Conservation (phyloP, 2,888 invertebrate species). For the Pandemis heparana region DNA sequence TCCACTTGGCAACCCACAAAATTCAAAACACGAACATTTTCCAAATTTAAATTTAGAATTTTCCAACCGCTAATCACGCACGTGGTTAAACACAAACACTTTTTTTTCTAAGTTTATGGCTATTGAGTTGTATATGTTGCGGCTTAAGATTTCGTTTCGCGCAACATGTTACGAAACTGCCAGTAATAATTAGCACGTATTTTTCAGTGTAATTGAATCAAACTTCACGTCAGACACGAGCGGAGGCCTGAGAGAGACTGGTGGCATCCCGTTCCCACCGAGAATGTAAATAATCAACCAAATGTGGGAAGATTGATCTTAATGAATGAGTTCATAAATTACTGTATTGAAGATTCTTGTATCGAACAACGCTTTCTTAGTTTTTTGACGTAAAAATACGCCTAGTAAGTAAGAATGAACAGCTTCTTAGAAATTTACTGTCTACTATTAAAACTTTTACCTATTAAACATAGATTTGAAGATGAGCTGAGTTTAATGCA, state of each 20-base stretch:
- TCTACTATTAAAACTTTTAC: background rate
- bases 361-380: conserved; percentile 9
- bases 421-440: background rate
- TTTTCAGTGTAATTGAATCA: conserved; percentile 39
- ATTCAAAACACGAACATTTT: conserved; percentile 30
- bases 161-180: conserved; percentile 45
- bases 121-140: background rate
- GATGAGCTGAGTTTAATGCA: background rate
- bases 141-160: conserved; percentile 22
- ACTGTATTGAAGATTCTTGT: conserved; percentile 20
- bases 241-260: conserved; percentile 62
- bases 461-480: background rate
- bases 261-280: conserved; percentile 49
- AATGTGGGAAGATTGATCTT: conserved; percentile 32
- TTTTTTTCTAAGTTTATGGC: background rate
- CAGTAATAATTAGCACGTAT: conserved; percentile 44
- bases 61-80: conserved; percentile 31
- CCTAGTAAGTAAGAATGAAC: background rate
- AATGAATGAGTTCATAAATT: conserved; percentile 27
- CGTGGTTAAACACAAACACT: conserved; percentile 20
- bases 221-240: conserved; percentile 52
- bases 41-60: conserved; percentile 37
- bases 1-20: conserved; percentile 28
- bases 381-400: background rate
- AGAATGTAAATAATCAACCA: conserved; percentile 40